Percentiles rank a stretch among this genome's conserved stretches.
Evolutionary conservation across 2,797 vertebrate species (phyloP).

Genomic region (Acanthis flammea): DNA sequence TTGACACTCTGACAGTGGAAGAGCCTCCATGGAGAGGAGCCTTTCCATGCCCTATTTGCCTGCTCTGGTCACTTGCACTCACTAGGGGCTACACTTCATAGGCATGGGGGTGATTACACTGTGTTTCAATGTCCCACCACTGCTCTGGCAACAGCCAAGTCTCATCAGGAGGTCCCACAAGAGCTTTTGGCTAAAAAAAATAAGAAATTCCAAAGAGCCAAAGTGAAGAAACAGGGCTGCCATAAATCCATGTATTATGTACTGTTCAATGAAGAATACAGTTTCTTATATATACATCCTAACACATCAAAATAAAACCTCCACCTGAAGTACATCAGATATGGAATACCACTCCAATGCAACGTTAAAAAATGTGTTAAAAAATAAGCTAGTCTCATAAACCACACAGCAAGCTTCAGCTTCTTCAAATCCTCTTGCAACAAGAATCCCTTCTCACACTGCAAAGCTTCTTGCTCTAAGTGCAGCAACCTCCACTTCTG

Average conservation of each 20-base stretch:
- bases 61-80: background rate
- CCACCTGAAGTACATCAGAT: background rate
- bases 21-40: background rate
- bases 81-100: background rate
- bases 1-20: background rate
- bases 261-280: background rate
- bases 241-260: background rate
- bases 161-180: background rate
- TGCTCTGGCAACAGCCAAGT: background rate
- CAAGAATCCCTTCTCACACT: background rate
- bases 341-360: background rate
- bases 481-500: background rate
- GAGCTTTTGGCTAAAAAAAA: background rate
- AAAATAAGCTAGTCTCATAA: background rate
- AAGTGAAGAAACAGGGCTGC: background rate
- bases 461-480: background rate
- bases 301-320: background rate
- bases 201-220: background rate
- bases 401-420: background rate
- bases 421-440: background rate
- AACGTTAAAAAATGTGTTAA: background rate
- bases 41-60: background rate
- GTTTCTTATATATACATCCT: background rate
- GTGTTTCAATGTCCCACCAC: fast-evolving
- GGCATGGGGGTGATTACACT: too few species aligned